Evolutionary conservation across 2,797 vertebrate species (phyloP).

Genomic region (Spinibarbus caldwelli): DNA sequence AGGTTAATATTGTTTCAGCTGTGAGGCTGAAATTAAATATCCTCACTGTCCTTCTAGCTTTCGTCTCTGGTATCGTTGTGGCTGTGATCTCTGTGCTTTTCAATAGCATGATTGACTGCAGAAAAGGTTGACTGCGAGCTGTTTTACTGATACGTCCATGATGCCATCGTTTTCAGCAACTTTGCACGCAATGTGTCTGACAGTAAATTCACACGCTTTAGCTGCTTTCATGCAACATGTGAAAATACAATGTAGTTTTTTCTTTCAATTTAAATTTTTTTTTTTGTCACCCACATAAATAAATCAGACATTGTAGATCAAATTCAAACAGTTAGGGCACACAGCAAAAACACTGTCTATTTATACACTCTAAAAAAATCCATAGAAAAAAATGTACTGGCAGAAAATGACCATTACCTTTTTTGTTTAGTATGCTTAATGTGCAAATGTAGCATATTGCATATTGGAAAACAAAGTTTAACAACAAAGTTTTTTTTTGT

Average conservation of each 20-base stretch:
- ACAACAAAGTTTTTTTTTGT: too few species aligned
- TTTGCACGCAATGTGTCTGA: too few species aligned
- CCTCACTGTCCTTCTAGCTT: background rate
- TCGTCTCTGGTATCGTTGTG: background rate
- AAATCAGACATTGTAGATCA: background rate
- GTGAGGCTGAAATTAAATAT: background rate
- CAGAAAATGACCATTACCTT: too few species aligned
- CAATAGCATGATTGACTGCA: background rate
- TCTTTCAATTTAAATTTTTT: too few species aligned
- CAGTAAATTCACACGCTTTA: too few species aligned
- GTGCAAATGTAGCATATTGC: too few species aligned
- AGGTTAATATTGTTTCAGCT: background rate
- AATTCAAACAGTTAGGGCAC: background rate
- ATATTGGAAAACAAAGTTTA: too few species aligned
- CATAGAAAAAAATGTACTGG: background rate
- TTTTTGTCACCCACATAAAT: background rate
- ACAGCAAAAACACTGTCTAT: too few species aligned
- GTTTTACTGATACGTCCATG: background rate
- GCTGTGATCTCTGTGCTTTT: background rate
- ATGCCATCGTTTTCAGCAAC: background rate
- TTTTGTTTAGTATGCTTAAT: too few species aligned
- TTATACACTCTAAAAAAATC: too few species aligned
- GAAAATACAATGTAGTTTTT: too few species aligned
- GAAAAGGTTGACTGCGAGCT: background rate
- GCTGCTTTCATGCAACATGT: too few species aligned